Base-by-base conservation (phyloP, 2,797 vertebrate genomes). In the Chloroceryle inda region DNA sequence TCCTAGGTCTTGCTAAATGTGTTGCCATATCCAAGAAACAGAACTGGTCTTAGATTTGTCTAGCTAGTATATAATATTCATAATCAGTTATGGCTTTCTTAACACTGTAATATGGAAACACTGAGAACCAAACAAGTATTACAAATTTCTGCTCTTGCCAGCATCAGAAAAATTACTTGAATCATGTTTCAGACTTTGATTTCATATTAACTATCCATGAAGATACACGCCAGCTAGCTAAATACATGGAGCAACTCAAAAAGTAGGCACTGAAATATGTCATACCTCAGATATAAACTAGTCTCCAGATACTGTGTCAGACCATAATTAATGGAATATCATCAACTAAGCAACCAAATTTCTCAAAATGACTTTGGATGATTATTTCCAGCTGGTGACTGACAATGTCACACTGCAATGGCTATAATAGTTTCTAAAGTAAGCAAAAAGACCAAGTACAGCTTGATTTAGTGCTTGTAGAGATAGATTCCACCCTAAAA, bases 171-270 rank as follows among this genome's bases (percentile, higher is more conserved):
- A 90, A 66, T 59, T 29, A 26, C 19, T 63, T 59, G 42, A 21
- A n/a, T 49, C 26, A 1, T 8, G 10, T 76, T 62, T 75, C 47
- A 80, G 45, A 29, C 7, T 69, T 56, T n/a, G 68, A 52, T 44
- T 24, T 73, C n/a, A 9, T 10, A 13, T 47, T 9, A 88, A 85
- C 21, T 24, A 66, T 38, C 80, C 50, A 63, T 55, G 52, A 52
- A 47, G 68, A 22, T 12, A 9, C 11, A 31, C 0, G 0, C 6
- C 38, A 77, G 68, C n/a, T 62, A 45, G 53, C 9, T 45, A 49
- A 88, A 42, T 23, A 35, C 2, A 8, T 45, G 33, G 64, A 83
- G 24, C 11, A 55, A 67, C 52, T 71, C 38, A 59, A 12, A 61
- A 55, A 35, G 9, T 3, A 29, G 42, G 52, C 38, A 50, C n/a